phyloP scores from a whole-genome alignment of 2,888 invertebrate genomes.

The Nomada fabriciana region DNA sequence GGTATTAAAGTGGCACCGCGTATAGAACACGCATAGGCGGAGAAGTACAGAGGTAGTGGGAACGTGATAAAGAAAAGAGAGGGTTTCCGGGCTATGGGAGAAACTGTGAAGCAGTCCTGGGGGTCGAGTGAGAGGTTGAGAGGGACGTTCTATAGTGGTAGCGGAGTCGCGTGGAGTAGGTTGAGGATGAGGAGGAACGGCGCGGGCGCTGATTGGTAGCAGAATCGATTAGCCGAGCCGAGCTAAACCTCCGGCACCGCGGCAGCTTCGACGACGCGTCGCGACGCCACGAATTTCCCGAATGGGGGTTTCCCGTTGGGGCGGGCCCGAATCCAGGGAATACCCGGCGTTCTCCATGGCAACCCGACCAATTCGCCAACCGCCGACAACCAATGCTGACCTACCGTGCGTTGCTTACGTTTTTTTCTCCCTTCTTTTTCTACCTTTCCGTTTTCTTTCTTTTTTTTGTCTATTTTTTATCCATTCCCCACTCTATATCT shows the following conservation, averaged over 20 bases:
- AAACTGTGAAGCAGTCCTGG: background rate
- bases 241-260: conserved; percentile 74
- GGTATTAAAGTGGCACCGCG: conserved; percentile 45
- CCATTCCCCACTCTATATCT: conserved; percentile 1
- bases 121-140: conserved; percentile 25
- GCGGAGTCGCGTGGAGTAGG: conserved; percentile 15
- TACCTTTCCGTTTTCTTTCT: background rate
- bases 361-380: conserved; percentile 83
- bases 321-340: conserved; percentile 77
- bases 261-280: conserved; percentile 79
- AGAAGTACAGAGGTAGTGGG: conserved; percentile 7
- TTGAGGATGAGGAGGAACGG: conserved; percentile 64
- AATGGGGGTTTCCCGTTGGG: conserved; percentile 81
- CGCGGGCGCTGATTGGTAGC: conserved; percentile 82
- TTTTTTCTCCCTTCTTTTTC: conserved; percentile 58
- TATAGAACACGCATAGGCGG: conserved; percentile 46
- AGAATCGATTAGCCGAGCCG: conserved; percentile 82
- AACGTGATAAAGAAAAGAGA: background rate
- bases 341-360: conserved; percentile 82
- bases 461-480: conserved; percentile 6
- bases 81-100: background rate
- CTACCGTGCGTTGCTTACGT: conserved; percentile 72
- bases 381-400: conserved; percentile 79
- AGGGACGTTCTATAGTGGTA: conserved; percentile 3
- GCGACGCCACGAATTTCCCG: conserved; percentile 83